Evolutionary conservation across 2,113 vertebrate species (phyloP).

Genomic region (Mohoua ochrocephala): DNA sequence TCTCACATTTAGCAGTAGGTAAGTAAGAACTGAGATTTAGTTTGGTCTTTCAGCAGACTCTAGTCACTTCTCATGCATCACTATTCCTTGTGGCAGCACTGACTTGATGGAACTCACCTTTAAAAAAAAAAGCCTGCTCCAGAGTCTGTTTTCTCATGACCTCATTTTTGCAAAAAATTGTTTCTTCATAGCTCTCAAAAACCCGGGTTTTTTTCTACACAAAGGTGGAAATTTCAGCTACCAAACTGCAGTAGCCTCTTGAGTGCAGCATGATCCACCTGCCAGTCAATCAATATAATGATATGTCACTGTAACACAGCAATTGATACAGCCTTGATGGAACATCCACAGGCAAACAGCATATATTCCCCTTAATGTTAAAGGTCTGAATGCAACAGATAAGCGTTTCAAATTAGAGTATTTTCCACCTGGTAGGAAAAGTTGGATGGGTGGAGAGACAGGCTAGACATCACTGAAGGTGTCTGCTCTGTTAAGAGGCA

Average conservation of each 20-base stretch:
- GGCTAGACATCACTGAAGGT: background rate
- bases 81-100: background rate
- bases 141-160: background rate
- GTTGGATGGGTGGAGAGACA: background rate
- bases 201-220: background rate
- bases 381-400: background rate
- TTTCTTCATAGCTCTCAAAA: background rate
- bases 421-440: background rate
- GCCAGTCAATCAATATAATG: background rate
- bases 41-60: background rate
- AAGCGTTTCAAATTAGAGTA: background rate
- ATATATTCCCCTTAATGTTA: background rate
- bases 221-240: background rate
- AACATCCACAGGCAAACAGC: background rate
- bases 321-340: background rate
- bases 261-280: background rate
- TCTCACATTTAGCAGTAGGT: background rate
- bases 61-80: background rate
- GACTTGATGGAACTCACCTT: background rate
- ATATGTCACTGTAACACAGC: background rate
- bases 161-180: background rate
- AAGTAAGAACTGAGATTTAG: background rate
- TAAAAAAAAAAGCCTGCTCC: background rate
- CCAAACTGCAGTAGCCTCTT: background rate
- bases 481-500: background rate